These are phyloP conservation scores for Halocaridina rubra DNA, from an alignment of 2,888 invertebrate genomes.

Conservation along the genomic window DNA sequence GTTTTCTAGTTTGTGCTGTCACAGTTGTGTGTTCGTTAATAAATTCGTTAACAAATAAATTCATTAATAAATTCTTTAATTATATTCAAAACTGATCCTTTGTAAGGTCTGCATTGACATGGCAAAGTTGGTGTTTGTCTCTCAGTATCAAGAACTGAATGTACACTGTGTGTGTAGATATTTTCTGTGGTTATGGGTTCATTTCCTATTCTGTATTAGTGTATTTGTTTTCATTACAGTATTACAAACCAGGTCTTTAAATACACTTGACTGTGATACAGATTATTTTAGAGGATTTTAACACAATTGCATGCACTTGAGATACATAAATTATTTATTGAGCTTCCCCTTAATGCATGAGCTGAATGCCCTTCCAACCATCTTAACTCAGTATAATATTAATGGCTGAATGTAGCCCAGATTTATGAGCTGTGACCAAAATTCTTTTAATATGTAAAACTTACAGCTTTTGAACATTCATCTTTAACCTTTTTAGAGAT, in stretches of 20 bases:
- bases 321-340: not conserved
- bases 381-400: not conserved
- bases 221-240: constrained; percentile 3
- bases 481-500: too few relatives aligned
- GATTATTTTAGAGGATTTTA: not conserved
- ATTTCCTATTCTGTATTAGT: not conserved
- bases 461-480: too few relatives aligned
- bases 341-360: constrained; percentile 24
- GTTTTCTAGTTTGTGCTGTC: too few relatives aligned
- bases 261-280: constrained; percentile 5
- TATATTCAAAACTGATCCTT: too few relatives aligned
- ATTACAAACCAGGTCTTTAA: not conserved
- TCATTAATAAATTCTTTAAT: too few relatives aligned
- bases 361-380: not conserved
- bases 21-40: too few relatives aligned
- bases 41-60: too few relatives aligned
- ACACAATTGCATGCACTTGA: constrained; percentile 25
- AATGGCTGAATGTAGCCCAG: not conserved
- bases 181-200: constrained; percentile 25
- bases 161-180: constrained; percentile 5
- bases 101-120: not conserved
- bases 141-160: not conserved
- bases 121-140: not conserved
- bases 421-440: not conserved
- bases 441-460: too few relatives aligned